phyloP scores from a whole-genome alignment of 1,140 invertebrate species.

The Lepidurus arcticus region DNA sequence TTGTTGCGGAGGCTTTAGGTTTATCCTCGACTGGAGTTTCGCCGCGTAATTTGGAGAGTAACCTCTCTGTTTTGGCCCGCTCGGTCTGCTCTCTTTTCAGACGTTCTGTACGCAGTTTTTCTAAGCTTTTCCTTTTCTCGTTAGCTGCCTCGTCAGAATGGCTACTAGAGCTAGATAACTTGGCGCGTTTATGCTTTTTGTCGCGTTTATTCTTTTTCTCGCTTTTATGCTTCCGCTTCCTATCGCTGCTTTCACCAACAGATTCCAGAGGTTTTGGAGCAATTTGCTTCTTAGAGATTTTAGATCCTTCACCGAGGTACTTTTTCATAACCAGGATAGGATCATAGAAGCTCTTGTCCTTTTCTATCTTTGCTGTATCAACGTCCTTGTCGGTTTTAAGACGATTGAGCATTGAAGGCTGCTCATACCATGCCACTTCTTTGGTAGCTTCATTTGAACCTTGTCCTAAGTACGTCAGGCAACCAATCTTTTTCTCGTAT shows the following conservation, averaged over 20 bases:
- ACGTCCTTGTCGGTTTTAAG: conserved; percentile 38
- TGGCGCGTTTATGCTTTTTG: conserved; percentile 40
- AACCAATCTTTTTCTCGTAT: conserved; percentile 96
- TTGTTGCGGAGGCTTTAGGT: conserved; percentile 20
- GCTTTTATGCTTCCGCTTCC: conserved; percentile 40
- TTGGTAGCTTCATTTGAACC: conserved; percentile 78
- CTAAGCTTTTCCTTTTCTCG: conserved; percentile 47
- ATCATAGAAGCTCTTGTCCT: conserved; percentile 39
- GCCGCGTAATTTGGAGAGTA: conserved; percentile 62
- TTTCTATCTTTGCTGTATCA: conserved; percentile 42
- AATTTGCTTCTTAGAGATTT: conserved; percentile 39
- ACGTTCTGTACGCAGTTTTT: conserved; percentile 69
- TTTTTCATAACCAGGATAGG: conserved; percentile 37
- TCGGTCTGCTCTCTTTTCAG: conserved; percentile 72
- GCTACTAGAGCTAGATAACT: conserved; percentile 33
- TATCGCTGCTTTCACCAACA: neutral
- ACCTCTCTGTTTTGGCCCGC: conserved; percentile 58
- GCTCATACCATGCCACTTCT: conserved; percentile 75
- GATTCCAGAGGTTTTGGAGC: conserved; percentile 38
- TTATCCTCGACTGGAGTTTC: conserved; percentile 39
- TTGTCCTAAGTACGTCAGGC: conserved; percentile 92
- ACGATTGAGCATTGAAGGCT: conserved; percentile 44
- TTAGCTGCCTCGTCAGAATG: conserved; percentile 38
- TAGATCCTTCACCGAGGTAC: conserved; percentile 35
- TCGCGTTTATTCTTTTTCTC: conserved; percentile 42